Percentiles rank a stretch among this genome's conserved stretches.
These are phyloP conservation scores for Eulemur mongoz DNA, from an alignment of 2,797 vertebrate genomes.

Conservation along the genomic window DNA sequence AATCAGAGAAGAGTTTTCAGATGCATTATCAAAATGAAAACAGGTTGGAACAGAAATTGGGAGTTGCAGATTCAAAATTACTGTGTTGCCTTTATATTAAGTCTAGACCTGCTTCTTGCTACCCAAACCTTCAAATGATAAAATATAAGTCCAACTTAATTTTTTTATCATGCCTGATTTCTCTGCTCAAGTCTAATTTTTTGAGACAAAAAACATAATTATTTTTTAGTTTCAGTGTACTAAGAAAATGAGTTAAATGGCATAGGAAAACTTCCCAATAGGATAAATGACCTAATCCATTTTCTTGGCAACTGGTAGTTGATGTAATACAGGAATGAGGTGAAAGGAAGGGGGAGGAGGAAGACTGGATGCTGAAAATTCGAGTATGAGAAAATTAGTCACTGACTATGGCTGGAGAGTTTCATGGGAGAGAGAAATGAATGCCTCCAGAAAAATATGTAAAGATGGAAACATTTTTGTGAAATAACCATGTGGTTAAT, in stretches of 20 bases:
- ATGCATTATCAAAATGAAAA: neutral
- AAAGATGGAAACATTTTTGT: neutral
- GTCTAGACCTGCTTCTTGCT: neutral
- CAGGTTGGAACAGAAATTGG: neutral
- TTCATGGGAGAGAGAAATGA: neutral
- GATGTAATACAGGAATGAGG: neutral
- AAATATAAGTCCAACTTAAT: neutral
- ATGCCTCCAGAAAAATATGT: neutral
- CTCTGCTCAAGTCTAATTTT: neutral
- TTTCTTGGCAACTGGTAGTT: neutral
- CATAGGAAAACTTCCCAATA: neutral
- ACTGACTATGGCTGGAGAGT: neutral
- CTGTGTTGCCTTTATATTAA: neutral
- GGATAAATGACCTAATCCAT: neutral
- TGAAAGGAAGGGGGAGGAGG: neutral
- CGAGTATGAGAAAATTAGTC: neutral
- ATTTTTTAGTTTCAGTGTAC: neutral
- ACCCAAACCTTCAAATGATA: neutral
- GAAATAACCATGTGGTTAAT: neutral
- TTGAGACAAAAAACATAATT: neutral
- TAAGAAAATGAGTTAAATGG: conserved; percentile 21
- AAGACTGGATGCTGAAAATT: neutral
- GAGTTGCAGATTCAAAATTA: neutral
- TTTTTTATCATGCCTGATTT: neutral
- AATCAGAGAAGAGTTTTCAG: neutral